Evolutionary conservation across 2,797 vertebrate genomes (phyloP).

Genomic region (Odontamblyopus lacepedii): DNA sequence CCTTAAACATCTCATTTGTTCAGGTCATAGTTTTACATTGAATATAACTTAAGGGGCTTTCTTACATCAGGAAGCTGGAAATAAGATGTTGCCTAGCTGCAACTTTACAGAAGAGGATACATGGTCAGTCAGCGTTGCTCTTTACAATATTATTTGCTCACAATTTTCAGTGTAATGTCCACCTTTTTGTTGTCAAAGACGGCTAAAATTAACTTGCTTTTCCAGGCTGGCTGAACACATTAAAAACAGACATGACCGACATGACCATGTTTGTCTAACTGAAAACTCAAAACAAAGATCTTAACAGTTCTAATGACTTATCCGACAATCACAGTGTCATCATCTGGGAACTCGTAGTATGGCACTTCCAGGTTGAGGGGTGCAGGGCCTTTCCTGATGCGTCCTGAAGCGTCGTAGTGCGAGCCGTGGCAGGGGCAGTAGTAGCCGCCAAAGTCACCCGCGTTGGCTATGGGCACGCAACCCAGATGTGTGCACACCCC

Average conservation of each 20-base stretch:
- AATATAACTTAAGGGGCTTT: conserved; percentile 21
- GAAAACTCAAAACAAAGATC: neutral
- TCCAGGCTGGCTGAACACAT: conserved; percentile 1
- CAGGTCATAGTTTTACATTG: conserved; percentile 10
- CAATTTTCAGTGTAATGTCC: neutral
- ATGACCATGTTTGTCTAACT: neutral
- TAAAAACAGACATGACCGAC: neutral
- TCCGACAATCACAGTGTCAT: conserved; percentile 84
- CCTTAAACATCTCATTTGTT: conserved; percentile 23
- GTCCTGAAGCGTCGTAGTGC: conserved; percentile 90
- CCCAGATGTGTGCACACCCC: conserved; percentile 91
- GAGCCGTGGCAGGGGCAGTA: conserved; percentile 94
- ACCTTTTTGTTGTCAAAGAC: neutral
- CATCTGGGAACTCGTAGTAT: conserved; percentile 81
- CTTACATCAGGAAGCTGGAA: neutral
- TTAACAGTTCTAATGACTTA: conserved; percentile 51
- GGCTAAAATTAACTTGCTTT: neutral
- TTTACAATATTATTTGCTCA: neutral
- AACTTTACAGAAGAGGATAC: neutral
- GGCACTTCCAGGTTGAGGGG: conserved; percentile 92
- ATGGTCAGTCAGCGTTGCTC: neutral
- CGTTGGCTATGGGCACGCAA: conserved; percentile 89
- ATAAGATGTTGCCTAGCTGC: neutral
- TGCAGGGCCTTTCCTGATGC: conserved; percentile 91
- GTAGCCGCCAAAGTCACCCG: conserved; percentile 88